A percentile compares a stretch with the other conserved stretches of the same genome.
Conservation (phyloP, 2,888 invertebrate species). For the Polymixis lichenea region DNA sequence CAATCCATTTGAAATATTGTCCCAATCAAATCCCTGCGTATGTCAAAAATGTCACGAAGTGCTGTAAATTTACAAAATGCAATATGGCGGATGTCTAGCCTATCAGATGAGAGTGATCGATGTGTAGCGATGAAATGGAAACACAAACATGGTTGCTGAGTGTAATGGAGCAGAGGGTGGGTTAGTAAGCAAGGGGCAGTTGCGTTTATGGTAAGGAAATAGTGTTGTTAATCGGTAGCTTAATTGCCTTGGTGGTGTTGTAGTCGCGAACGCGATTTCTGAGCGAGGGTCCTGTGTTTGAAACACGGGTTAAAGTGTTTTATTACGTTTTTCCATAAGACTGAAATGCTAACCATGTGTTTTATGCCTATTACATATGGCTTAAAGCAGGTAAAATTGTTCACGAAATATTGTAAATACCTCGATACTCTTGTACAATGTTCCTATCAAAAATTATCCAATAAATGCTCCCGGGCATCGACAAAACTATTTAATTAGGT, state of each 20-base stretch:
- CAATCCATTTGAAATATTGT: conserved; percentile 42
- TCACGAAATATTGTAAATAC: too few species aligned
- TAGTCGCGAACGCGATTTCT: not conserved
- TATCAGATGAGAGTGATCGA: conserved; percentile 56
- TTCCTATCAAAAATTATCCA: conserved; percentile 10
- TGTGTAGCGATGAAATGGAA: conserved; percentile 47
- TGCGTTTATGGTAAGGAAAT: conserved; percentile 11
- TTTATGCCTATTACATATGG: too few species aligned
- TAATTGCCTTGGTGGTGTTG: not conserved
- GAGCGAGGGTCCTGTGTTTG: not conserved
- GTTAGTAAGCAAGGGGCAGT: not conserved
- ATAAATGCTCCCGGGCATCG: conserved; percentile 10
- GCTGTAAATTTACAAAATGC: conserved; percentile 58
- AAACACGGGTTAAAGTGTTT: not conserved
- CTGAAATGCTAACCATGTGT: not conserved
- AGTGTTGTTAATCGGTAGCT: not conserved
- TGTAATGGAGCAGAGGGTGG: conserved; percentile 23
- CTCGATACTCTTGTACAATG: not conserved
- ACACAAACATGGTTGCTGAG: conserved; percentile 31
- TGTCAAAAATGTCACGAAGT: conserved; percentile 58
- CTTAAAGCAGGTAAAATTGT: too few species aligned
- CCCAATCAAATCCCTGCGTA: conserved; percentile 38
- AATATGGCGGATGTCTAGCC: conserved; percentile 53
- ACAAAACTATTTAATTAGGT: conserved; percentile 46
- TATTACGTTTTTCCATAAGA: not conserved